phyloP scores from a whole-genome alignment of 2,113 vertebrate genomes.

The Pseudolaguvia tuberculata region DNA sequence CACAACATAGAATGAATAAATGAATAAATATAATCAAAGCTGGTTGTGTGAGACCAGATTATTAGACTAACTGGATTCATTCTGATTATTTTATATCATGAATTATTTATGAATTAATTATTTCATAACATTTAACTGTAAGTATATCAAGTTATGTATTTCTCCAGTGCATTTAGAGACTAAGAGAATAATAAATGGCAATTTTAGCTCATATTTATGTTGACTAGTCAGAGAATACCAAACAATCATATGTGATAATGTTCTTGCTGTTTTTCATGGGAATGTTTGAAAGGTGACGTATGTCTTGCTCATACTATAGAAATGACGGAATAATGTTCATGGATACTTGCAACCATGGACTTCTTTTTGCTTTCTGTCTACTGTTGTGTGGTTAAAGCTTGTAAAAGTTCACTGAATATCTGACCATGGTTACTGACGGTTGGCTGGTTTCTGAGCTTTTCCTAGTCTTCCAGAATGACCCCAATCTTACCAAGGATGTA shows the following conservation, averaged over 20 bases:
- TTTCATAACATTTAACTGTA: no score
- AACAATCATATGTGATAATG: neutral
- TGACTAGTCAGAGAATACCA: constrained; percentile 46
- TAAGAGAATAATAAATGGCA: constrained; percentile 53
- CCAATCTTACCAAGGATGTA: constrained; percentile 14
- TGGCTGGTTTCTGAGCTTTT: neutral
- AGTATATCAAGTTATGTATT: constrained; percentile 40
- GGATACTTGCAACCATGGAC: neutral
- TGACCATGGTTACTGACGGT: constrained; percentile 16
- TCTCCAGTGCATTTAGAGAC: constrained; percentile 50
- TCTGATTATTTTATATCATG: neutral
- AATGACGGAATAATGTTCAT: constrained; percentile 8
- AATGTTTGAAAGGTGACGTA: constrained; percentile 8
- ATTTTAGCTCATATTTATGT: constrained; percentile 56
- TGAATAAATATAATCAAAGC: neutral
- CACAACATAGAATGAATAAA: neutral
- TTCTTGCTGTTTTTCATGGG: neutral
- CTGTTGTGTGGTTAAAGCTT: constrained; percentile 22
- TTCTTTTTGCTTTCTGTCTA: neutral
- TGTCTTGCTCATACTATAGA: constrained; percentile 27
- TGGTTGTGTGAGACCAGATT: neutral
- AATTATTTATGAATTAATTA: no score
- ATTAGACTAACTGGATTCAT: neutral
- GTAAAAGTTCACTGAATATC: constrained; percentile 35
- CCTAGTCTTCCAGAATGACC: constrained; percentile 3